Evolutionary conservation across 2,113 vertebrate genomes (phyloP), one percentile per base, ranked within the genome.

Genomic region (Plecotus auritus): DNA sequence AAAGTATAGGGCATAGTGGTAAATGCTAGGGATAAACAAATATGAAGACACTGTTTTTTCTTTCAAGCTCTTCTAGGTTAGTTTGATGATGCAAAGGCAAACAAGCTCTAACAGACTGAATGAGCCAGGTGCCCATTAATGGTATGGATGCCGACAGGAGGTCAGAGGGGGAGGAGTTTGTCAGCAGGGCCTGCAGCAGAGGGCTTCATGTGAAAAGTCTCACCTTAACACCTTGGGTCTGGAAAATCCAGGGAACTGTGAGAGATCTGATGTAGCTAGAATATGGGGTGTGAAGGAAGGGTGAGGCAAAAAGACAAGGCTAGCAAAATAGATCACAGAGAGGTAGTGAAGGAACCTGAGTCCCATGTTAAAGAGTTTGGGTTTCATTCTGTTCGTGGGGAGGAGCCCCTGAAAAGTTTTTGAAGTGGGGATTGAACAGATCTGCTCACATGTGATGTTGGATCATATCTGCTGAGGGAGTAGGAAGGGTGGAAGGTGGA

Each of bases 21-120:
- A 88, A 47, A 20, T 61, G 76, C 49, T 70, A 64, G 40, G 56
- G 74, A 64, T 32, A 93, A 89, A 81, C 16, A 51, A 42, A 32
- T 32, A 47, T n/a, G 51, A 78, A 90, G 40, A 61, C 20, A 37
- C 4, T 40, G 32, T 89, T 92, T 80, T n/a, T 91, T 37, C 35
- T 94, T 91, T 40, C 40, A 90, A 64, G 32, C 22, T 95, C 81
- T 77, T 81, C 67, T 67, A 85, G 85, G 32, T 69, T 85, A 77
- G 23, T 70, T 70, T 64, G 45, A 85, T 37, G 40, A 70, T 40
- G 56, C 45, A 42, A 69, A 93, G 70, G 88, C 47, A 91, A 73
- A 49, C 11, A 89, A 84, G 2, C 20, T 88, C 37, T 59, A 73
- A 56, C 5, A 17, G 6, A 22, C 35, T 49, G 45, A 28, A 37